Percentiles rank a stretch among this genome's conserved stretches.
These are phyloP conservation scores for Polyommatus iphigenia DNA, from an alignment of 2,888 invertebrate genomes.

Conservation along the genomic window DNA sequence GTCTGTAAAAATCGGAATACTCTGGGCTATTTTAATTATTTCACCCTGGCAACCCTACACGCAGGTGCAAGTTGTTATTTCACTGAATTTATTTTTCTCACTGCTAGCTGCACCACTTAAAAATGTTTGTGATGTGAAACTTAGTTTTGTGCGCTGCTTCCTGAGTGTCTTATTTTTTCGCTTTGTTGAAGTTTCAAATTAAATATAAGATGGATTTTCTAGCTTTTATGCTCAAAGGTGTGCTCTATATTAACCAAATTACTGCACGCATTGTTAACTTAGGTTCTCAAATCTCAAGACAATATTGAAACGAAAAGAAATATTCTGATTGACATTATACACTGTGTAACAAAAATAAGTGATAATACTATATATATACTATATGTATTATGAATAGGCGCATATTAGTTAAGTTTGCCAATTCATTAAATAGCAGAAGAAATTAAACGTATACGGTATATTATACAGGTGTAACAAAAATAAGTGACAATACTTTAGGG, in stretches of 20 bases:
- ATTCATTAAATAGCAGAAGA: too few species aligned
- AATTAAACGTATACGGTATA: too few species aligned
- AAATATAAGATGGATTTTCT: background rate
- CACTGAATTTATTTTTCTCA: constrained; percentile 34
- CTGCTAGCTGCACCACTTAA: constrained; percentile 17
- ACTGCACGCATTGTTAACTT: too few species aligned
- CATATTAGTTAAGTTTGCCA: background rate
- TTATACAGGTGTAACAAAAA: too few species aligned
- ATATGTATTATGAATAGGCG: background rate
- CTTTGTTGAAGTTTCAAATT: background rate
- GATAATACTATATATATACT: too few species aligned
- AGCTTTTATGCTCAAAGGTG: background rate
- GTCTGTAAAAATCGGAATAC: background rate
- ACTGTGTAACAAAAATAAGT: too few species aligned
- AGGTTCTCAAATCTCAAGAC: too few species aligned
- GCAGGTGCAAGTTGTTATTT: constrained; percentile 76
- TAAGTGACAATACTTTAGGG: too few species aligned
- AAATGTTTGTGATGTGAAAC: constrained; percentile 14
- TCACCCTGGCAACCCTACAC: constrained; percentile 33
- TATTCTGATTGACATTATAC: too few species aligned
- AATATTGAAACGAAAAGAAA: too few species aligned
- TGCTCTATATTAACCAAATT: background rate
- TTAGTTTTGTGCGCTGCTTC: background rate
- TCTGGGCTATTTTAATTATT: background rate
- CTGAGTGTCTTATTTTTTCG: constrained; percentile 1